Conservation (phyloP, 2,797 vertebrate genomes). For the Acanthiza pusilla region DNA sequence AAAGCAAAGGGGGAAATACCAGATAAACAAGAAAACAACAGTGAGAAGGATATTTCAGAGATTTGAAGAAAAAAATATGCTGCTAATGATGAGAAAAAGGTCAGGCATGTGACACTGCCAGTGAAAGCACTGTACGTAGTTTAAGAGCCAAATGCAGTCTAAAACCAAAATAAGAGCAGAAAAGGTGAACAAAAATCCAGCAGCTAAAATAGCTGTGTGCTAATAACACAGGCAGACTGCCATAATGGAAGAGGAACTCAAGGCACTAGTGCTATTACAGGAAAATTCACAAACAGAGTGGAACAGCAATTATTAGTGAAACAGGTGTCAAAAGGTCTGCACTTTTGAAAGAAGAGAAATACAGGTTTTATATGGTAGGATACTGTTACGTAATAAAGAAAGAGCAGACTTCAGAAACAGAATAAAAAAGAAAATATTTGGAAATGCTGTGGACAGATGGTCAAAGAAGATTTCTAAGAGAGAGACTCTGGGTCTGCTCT, state of each 20-base stretch:
- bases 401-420: background rate
- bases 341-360: background rate
- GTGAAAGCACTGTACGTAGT: background rate
- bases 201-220: background rate
- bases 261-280: background rate
- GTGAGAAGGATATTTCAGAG: background rate
- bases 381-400: background rate
- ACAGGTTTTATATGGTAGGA: background rate
- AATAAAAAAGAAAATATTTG: background rate
- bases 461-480: background rate
- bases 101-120: background rate
- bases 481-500: background rate
- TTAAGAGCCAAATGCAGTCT: background rate
- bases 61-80: background rate
- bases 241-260: background rate
- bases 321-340: constrained; percentile 1
- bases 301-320: constrained; percentile 18
- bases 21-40: background rate
- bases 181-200: background rate
- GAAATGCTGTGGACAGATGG: background rate
- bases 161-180: background rate
- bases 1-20: background rate
- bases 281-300: constrained; percentile 5
- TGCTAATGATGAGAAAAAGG: background rate
- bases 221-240: background rate